Percentiles rank a stretch among this genome's conserved stretches.
Evolutionary conservation across 2,888 invertebrate genomes (phyloP).

Genomic region (Ectemnius lituratus): DNA sequence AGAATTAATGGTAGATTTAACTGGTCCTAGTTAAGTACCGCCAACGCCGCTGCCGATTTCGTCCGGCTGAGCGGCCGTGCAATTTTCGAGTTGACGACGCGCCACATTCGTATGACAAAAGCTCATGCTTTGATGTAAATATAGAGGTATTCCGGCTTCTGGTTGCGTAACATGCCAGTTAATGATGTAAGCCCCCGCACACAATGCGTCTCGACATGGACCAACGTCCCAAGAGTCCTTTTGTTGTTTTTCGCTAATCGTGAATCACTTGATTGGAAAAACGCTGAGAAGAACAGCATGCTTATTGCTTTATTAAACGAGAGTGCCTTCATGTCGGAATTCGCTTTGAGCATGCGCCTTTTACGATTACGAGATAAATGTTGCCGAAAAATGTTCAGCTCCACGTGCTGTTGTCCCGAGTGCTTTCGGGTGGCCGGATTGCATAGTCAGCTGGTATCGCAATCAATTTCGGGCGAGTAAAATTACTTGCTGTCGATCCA

Average conservation of each 20-base stretch:
- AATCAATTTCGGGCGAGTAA: slow-evolving; percentile 57
- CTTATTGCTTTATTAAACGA: slow-evolving; percentile 7
- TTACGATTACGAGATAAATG: no score
- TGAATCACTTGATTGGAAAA: slow-evolving; percentile 22
- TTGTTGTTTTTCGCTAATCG: no score
- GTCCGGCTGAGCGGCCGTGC: no score
- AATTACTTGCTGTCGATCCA: slow-evolving; percentile 62
- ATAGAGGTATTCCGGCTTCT: slow-evolving; percentile 44
- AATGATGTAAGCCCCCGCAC: slow-evolving; percentile 53
- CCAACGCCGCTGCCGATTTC: no score
- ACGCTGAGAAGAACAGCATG: neutral
- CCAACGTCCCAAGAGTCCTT: no score
- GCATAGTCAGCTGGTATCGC: slow-evolving; percentile 51
- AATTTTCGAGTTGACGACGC: neutral
- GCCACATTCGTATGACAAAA: slow-evolving; percentile 35
- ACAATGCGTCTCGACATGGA: slow-evolving; percentile 4
- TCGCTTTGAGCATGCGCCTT: no score
- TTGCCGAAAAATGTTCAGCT: no score
- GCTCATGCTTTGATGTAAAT: slow-evolving; percentile 49
- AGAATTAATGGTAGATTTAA: slow-evolving; percentile 56
- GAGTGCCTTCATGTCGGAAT: no score
- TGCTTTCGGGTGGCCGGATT: slow-evolving; percentile 4
- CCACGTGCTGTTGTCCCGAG: no score
- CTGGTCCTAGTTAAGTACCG: slow-evolving; percentile 17
- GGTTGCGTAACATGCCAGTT: slow-evolving; percentile 37